A percentile compares a stretch with the other conserved stretches of the same genome.
phyloP scores from a whole-genome alignment of 2,113 vertebrate species.

The Plecotus auritus region DNA sequence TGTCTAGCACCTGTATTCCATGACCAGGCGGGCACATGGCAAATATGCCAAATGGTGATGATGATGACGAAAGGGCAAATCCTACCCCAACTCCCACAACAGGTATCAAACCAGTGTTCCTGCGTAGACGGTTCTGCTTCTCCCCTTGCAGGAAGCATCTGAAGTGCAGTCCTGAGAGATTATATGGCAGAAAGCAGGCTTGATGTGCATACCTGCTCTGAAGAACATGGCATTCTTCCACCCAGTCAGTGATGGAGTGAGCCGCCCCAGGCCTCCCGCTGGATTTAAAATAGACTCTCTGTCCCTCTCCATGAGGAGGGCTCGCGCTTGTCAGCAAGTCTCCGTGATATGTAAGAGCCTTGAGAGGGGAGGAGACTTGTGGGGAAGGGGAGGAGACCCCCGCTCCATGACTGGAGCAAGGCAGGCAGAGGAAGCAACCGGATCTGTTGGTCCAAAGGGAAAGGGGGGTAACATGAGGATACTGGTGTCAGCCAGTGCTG shows the following conservation, averaged over 20 bases:
- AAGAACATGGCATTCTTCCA: background rate
- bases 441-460: background rate
- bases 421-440: background rate
- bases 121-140: background rate
- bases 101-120: background rate
- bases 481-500: rapidly evolving
- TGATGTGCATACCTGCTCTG: background rate
- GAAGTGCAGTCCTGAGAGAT: background rate
- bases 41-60: background rate
- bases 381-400: too few relatives aligned
- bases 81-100: background rate
- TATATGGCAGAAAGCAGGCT: background rate
- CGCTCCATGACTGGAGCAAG: background rate
- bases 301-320: background rate
- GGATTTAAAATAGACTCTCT: background rate
- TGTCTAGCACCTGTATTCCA: background rate
- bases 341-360: background rate
- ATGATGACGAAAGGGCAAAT: background rate
- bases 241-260: rapidly evolving
- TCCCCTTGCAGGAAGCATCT: background rate
- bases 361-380: background rate
- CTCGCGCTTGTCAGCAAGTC: background rate
- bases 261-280: too few relatives aligned
- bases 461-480: background rate
- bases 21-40: background rate